Conservation (phyloP, 2,797 vertebrate species). For the Hafferia zeledoni region DNA sequence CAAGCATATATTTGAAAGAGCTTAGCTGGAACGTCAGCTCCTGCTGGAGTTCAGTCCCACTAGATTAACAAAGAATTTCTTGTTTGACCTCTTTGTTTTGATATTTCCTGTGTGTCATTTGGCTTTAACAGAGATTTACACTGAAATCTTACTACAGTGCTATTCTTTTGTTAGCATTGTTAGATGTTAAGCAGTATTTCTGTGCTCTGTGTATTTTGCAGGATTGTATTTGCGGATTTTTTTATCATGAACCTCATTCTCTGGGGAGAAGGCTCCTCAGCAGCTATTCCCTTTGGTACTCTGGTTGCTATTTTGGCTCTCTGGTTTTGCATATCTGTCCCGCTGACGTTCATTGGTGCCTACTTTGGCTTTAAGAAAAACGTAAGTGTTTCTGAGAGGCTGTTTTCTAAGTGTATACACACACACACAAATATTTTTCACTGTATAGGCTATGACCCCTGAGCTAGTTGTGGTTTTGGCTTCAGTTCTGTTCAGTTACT, state of each 20-base stretch:
- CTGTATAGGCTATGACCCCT: neutral
- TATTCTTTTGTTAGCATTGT: neutral
- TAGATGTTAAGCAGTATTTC: neutral
- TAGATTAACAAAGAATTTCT: constrained; percentile 32
- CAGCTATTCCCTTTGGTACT: constrained; percentile 92
- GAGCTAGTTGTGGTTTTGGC: neutral
- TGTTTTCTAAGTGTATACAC: neutral
- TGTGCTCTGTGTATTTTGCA: constrained; percentile 69
- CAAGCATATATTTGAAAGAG: constrained; percentile 39
- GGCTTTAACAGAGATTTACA: neutral
- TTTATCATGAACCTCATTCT: constrained; percentile 95
- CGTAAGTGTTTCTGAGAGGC: constrained; percentile 76
- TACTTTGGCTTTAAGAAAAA: constrained; percentile 94
- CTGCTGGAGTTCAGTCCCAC: constrained; percentile 52
- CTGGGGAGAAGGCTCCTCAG: constrained; percentile 93
- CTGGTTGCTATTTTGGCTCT: constrained; percentile 92
- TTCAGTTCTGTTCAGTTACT: neutral
- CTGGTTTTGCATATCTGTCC: constrained; percentile 96
- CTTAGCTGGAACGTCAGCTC: constrained; percentile 38
- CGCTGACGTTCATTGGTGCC: constrained; percentile 90
- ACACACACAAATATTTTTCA: neutral
- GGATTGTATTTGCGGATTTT: constrained; percentile 93
- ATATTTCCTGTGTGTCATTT: neutral
- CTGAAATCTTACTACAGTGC: neutral
- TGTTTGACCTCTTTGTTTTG: constrained; percentile 23